Evolutionary conservation across 2,113 vertebrate species (phyloP).

Genomic region (Regulus satrapa): DNA sequence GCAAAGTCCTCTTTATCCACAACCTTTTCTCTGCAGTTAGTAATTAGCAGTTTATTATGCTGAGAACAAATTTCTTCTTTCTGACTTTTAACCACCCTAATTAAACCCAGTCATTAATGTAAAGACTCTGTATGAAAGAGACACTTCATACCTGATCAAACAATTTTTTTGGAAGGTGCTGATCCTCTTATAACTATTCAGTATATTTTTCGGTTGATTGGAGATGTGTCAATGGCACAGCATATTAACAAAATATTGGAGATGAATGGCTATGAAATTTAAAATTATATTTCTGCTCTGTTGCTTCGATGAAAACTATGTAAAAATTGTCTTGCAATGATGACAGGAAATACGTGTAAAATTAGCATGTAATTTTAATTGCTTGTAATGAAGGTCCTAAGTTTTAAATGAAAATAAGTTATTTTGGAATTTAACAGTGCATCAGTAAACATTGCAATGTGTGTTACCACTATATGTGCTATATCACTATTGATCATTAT

Average conservation of each 20-base stretch:
- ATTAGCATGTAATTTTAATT: neutral
- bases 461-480: neutral
- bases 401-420: neutral
- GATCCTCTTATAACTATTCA: conserved; percentile 28
- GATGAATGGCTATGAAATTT: neutral
- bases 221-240: neutral
- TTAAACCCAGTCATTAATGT: conserved; percentile 42
- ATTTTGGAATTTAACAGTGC: neutral
- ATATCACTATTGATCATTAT: neutral
- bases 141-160: conserved; percentile 36
- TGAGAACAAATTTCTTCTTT: neutral
- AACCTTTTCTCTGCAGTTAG: neutral
- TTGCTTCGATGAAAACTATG: neutral
- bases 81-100: conserved; percentile 31
- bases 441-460: neutral
- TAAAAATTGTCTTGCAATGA: neutral
- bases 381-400: neutral
- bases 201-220: neutral
- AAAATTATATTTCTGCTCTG: neutral
- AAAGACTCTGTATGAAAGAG: neutral
- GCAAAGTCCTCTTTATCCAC: neutral
- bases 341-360: neutral
- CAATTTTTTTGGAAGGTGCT: conserved; percentile 44
- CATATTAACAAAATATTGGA: conserved; percentile 33
- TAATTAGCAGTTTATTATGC: conserved; percentile 43